phyloP scores from a whole-genome alignment of 1,140 invertebrate genomes.

The Cotesia chilonis region DNA sequence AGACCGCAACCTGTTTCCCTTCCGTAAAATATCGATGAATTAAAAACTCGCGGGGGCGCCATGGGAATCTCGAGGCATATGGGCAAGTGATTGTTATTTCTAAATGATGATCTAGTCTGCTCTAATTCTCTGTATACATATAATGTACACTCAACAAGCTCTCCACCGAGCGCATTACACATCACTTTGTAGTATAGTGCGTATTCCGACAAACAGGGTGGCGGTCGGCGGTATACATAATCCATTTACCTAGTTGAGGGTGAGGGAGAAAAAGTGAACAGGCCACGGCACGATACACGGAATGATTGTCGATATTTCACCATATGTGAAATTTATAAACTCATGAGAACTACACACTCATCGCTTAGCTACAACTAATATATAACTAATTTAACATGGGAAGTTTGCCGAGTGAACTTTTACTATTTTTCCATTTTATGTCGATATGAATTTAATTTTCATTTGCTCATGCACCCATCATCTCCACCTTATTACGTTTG shows the following conservation, averaged over 20 bases:
- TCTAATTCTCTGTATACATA: constrained; percentile 20
- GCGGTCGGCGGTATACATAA: no score
- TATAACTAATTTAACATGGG: constrained; percentile 54
- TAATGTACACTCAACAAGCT: constrained; percentile 12
- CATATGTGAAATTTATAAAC: constrained; percentile 48
- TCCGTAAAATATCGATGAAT: constrained; percentile 17
- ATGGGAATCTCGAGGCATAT: constrained; percentile 54
- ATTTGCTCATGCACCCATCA: neutral
- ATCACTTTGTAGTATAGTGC: neutral
- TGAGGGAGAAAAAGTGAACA: constrained; percentile 35
- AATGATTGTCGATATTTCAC: constrained; percentile 27
- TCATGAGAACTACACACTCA: constrained; percentile 48
- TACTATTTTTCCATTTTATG: constrained; percentile 15
- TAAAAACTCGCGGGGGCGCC: constrained; percentile 32
- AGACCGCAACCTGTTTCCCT: constrained; percentile 15
- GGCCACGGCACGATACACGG: neutral
- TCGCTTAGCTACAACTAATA: constrained; percentile 34
- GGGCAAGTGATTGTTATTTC: constrained; percentile 38
- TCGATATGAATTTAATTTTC: neutral
- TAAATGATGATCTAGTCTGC: no score
- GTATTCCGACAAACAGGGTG: no score
- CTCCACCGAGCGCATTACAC: constrained; percentile 8
- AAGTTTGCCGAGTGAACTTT: constrained; percentile 38
- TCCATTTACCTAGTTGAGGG: constrained; percentile 32
- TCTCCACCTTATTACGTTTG: neutral